Conservation (phyloP, 35 echinoderm and acorn worm genomes). For the Lytechinus pictus region DNA sequence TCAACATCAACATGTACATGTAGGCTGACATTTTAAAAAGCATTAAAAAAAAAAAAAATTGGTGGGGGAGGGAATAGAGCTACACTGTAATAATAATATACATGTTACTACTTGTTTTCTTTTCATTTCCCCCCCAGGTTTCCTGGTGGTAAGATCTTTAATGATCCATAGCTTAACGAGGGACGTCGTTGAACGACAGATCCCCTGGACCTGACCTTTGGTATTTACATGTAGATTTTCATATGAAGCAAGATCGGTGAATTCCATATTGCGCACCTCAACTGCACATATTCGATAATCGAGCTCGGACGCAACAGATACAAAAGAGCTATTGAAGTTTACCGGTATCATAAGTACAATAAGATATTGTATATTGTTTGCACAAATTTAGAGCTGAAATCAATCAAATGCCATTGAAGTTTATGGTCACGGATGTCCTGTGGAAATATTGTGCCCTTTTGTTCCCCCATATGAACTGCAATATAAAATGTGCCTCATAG, state of each 20-base stretch:
- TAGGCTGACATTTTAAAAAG: not conserved
- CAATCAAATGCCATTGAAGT: no score
- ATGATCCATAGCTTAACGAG: not conserved
- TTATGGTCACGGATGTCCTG: no score
- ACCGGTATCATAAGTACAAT: no score
- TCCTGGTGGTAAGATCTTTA: not conserved
- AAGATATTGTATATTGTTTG: no score
- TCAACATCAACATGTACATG: not conserved
- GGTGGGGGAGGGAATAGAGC: no score
- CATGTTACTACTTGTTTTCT: no score
- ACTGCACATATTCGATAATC: not conserved
- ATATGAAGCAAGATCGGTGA: not conserved
- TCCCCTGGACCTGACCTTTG: conserved; percentile 3
- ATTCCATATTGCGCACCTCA: not conserved
- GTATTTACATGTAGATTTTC: not conserved
- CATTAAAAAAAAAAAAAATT: no score
- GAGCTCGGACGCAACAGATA: not conserved
- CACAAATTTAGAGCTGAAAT: no score
- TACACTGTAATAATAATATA: no score
- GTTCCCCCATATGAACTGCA: no score
- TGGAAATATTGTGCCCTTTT: no score
- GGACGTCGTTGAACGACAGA: not conserved
- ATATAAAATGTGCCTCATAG: no score
- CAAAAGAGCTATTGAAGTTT: not conserved
- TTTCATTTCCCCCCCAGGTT: not conserved